Conservation (phyloP, 2,113 vertebrate species). For the Brachyhypopomus gauderio region DNA sequence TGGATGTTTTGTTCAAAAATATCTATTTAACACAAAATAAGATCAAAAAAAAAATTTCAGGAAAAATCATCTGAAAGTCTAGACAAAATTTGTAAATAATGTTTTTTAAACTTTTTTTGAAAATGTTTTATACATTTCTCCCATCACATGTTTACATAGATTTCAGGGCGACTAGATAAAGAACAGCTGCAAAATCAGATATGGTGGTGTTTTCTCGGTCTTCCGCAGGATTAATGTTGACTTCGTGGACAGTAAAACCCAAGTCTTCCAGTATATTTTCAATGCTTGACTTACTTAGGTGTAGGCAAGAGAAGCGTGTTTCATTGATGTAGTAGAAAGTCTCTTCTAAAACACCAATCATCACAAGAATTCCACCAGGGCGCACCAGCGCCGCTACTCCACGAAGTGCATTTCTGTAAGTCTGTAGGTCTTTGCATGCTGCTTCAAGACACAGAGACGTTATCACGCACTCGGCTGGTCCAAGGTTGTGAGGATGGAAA, state of each 20-base stretch:
- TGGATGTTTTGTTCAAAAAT: too few relatives aligned
- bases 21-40: too few relatives aligned
- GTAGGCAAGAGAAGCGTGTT: conserved; percentile 66
- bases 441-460: conserved; percentile 69
- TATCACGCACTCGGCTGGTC: conserved; percentile 62
- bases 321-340: conserved; percentile 64
- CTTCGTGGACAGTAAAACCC: conserved; percentile 50
- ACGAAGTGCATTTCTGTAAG: conserved; percentile 51
- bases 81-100: too few relatives aligned
- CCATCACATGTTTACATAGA: not conserved
- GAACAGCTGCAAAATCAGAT: conserved; percentile 29
- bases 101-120: not conserved
- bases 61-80: too few relatives aligned
- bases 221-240: conserved; percentile 40
- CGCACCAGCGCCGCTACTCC: conserved; percentile 63
- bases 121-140: not conserved
- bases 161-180: conserved; percentile 52
- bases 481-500: conserved; percentile 10
- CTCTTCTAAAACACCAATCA: conserved; percentile 54
- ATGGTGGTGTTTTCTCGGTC: not conserved
- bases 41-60: too few relatives aligned
- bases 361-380: conserved; percentile 66
- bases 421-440: conserved; percentile 63
- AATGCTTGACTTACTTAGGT: conserved; percentile 38
- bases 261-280: conserved; percentile 51